Evolutionary conservation across 1,140 invertebrate genomes (phyloP), one percentile per base, ranked within the genome.

Genomic region (Drosophila sp.): DNA sequence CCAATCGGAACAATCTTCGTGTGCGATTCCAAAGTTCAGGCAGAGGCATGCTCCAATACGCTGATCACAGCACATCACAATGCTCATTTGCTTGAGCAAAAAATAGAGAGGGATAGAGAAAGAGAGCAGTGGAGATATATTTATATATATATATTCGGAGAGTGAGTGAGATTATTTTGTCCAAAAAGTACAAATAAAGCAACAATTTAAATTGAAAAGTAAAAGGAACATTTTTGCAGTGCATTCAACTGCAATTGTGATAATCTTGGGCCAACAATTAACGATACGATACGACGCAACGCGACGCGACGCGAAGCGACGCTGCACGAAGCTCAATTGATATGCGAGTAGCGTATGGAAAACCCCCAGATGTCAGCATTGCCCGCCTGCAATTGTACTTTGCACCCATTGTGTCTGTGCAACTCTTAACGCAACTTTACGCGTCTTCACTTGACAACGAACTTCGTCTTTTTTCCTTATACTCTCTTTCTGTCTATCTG

Each of bases 21-120:
- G 71, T 81, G 61, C 56, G 79, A 70, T 76, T 82, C 76, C 82
- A 87, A 87, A 87, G 82, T 87, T 76, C 82, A 89, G 41, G 36
- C 16, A 21, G 45, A 46, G 75, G 41, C 82, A 87, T 79, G 82
- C 82, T 72, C 45, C 57, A 75, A 61, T 32, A 27, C 36, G 78
- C 61, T 87, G 82, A 87, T 87, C 82, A 50, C 57, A 58, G 57
- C 41, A 81, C 45, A 64, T 59, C 27, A 64, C 16, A 58, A 18
- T 38, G 40, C 13, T 38, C 41, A 62, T 56, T 71, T 36, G 16
- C 32, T 38, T 38, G 13, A 57, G 13, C 54, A 32, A 16, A 43
- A 11, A 11, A 40, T 8, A 11, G 4, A 54, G 29, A 0, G 58
- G 48, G 54, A 41, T 29, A 41, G 38, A 18, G 66, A n/a, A 14